Evolutionary conservation across 2,113 vertebrate species (phyloP), one percentile per base, ranked within the genome.

Genomic region (Hepsetus odoe): DNA sequence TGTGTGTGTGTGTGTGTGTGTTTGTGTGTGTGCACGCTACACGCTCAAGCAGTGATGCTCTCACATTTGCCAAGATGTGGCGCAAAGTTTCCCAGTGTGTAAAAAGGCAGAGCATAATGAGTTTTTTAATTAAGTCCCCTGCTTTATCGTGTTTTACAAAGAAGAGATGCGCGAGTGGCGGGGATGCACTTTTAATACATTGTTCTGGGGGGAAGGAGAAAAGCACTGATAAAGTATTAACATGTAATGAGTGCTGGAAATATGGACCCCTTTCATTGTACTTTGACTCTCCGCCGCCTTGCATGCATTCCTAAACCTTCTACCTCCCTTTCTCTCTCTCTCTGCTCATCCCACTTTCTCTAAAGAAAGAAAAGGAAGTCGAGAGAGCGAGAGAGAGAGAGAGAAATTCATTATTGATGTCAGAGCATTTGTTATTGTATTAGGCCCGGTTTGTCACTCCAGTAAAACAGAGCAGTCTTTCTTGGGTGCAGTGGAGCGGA

Each of bases 51-150:
- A 55, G n/a, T 10, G 38, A 44, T 65, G 75, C 40, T 68, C 74
- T 75, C 58, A 55, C 44, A 26, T 46, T 66, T 74, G 84, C 85
- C 33, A 77, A 87, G 90, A 88, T 77, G 81, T 65, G 46, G 76
- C 46, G 77, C 76, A 38, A 77, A 85, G 86, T 89, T 89, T 87
- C 84, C 67, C 69, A 56, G 59, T 73, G 72, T 81, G 72, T 82
- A 77, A 85, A 91, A 92, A 77, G 81, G 74, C 10, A 16, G 40
- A 72, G 83, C 82, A 86, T 91, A 92, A 93, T 91, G 86, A 89
- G 84, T 85, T 90, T 90, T 91, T 91, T 90, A 90, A 92, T 92
- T 90, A 90, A 91, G 85, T 87, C 80, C 72, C 79, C 76, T 56
- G 80, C 77, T 89, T 89, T 88, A 88, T 90, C 67, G n/a, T 83